Percentiles rank a stretch among this genome's conserved stretches.
phyloP scores from a whole-genome alignment of 2,113 vertebrate species.

The Illadopsis cleaveri region DNA sequence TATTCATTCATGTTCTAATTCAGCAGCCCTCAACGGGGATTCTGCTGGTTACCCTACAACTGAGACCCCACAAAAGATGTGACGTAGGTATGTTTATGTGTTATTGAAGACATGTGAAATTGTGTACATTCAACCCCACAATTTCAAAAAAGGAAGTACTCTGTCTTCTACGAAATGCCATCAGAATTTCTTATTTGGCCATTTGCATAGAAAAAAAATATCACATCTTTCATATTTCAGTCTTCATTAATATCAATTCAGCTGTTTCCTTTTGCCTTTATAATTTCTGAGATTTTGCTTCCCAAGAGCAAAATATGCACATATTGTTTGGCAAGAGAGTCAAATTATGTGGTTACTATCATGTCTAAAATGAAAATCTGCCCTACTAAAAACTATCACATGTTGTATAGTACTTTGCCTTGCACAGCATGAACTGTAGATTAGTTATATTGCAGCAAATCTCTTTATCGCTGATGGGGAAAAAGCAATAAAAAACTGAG shows the following conservation, averaged over 20 bases:
- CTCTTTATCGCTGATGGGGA: too few relatives aligned
- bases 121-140: not conserved
- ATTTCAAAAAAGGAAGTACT: not conserved
- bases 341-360: not conserved
- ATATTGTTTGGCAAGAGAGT: not conserved
- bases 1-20: not conserved
- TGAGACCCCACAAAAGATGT: not conserved
- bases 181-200: not conserved
- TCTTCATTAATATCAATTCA: not conserved
- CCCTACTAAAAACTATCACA: not conserved
- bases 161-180: not conserved
- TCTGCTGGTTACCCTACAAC: not conserved
- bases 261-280: not conserved
- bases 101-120: not conserved
- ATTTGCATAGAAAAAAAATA: not conserved
- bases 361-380: not conserved
- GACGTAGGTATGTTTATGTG: accelerated
- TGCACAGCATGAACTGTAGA: not conserved
- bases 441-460: not conserved
- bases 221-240: not conserved
- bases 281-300: not conserved
- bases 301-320: not conserved
- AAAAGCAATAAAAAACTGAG: not conserved
- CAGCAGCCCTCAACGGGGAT: not conserved
- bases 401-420: not conserved